These are phyloP conservation scores for Aphidoletes aphidimyza DNA, from an alignment of 2,888 invertebrate species.

Conservation along the genomic window DNA sequence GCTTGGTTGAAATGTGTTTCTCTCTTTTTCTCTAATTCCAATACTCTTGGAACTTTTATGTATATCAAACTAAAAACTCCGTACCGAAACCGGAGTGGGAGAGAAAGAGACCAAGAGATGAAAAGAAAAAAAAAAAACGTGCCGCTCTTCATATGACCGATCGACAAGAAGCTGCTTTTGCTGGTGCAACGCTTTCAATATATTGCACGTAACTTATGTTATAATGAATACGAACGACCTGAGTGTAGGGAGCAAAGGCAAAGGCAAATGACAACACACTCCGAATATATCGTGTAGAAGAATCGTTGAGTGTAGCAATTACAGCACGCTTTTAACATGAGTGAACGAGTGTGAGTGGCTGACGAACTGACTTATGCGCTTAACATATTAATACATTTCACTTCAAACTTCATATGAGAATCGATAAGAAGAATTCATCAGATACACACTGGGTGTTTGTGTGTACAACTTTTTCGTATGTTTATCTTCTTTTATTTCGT, in stretches of 20 bases:
- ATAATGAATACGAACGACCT: neutral
- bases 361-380: neutral
- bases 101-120: neutral
- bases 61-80: neutral
- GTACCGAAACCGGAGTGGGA: too few species aligned
- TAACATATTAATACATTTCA: conserved; percentile 9
- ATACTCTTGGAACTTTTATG: neutral
- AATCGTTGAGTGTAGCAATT: neutral
- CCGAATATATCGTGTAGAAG: neutral
- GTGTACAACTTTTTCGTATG: neutral
- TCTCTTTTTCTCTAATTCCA: conserved; percentile 11
- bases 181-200: neutral
- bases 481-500: neutral
- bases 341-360: neutral
- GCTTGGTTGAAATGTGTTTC: neutral
- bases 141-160: conserved; percentile 25
- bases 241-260: neutral
- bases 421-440: neutral
- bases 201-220: conserved; percentile 21
- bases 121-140: neutral
- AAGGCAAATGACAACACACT: neutral
- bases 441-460: neutral
- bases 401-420: neutral
- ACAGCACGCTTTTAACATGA: neutral
- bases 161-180: conserved; percentile 8